Evolutionary conservation across 2,797 vertebrate species (phyloP), one percentile per base, ranked within the genome.

Genomic region (Sebastes minor): DNA sequence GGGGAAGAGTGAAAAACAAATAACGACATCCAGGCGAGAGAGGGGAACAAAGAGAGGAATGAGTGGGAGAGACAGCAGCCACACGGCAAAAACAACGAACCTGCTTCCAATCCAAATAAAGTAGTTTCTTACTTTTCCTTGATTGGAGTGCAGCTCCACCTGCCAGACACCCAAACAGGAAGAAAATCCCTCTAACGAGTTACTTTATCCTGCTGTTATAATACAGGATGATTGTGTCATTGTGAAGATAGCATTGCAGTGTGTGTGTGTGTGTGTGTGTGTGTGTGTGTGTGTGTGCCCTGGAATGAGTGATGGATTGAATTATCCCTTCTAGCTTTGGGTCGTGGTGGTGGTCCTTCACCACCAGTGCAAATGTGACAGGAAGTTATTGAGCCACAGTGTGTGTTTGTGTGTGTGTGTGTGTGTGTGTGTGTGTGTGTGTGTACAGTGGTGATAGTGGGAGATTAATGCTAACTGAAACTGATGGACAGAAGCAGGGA

Each of bases 381-480:
- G 49, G 30, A 77, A 60, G 35, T 74, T 69, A 74, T 42, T 82
- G 57, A 68, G 46, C 35, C 25, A 32, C 27, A 46, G 42, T 46
- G 6, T 30, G 13, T 55, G 30, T 38, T 38, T 6, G 57, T 52
- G 8, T 57, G n/a, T 18, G 10, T 68, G 55, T 73, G 70, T 66
- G 56, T 63, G 30, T 53, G 32, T 59, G 49, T 53, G 23, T 23
- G 69, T 55, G 27, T 55, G 6, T 62, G 16, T 60, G 52, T 62
- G 8, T 59, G 71, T 72, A 2, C 2, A 9, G 7, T 16, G 27
- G 65, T 56, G 61, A 52, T 6, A 1, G 66, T 38, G 22, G 52
- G 61, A 73, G 74, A 80, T 65, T 59, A 74, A 60, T 22, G 1
- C 56, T 73, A 76, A 71, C 66, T 65, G 25, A 66, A 55, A n/a